Base-by-base conservation (phyloP, 2,113 vertebrate species). In the Prunella himalayana region DNA sequence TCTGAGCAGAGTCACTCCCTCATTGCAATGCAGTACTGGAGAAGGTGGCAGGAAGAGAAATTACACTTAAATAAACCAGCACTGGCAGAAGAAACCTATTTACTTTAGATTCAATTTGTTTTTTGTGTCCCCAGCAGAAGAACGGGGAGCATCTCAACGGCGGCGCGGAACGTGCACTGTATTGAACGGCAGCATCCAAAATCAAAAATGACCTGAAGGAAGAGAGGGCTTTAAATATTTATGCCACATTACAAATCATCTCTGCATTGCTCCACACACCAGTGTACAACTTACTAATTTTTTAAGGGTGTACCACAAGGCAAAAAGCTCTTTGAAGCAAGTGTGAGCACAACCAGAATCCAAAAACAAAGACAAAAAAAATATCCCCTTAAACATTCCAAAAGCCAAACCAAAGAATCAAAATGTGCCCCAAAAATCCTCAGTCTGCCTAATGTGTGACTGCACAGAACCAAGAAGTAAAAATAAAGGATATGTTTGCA, bases 141-240 rank as follows among this genome's bases (percentile, higher is more conserved):
- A 90, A 75, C 2, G 0, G 4, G 13, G 50, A 77, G 64, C 47
- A 49, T 83, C 75, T 71, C 47, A 59, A 17, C 0, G 1, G 30
- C 3, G 0, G 30, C 10, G 13, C 1, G 30, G 71, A 60, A 72
- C 8, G 0, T 66, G 85, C 0, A 0, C 30, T 51, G 66, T 73
- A 88, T 28, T n/a, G 59, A 91, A 61, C 1, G 0, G 90, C 6
- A 6, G 54, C 31, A 15, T 92, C 90, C 75, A 85, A 93, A 91
- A 91, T 86, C 24, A 77, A 66, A 92, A 94, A 56, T 27, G n/a
- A 95, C 64, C 82, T 63, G n/a, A 68, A 86, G 68, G 60, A 93
- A 90, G 1, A 53, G 19, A 83, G 22, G 9, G 24, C 72, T 90
- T 95, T 81, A 96, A 97, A 96, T 90, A 95, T 92, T 96, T 86